phyloP scores from a whole-genome alignment of 2,888 invertebrate genomes.

The Melanchra persicariae region DNA sequence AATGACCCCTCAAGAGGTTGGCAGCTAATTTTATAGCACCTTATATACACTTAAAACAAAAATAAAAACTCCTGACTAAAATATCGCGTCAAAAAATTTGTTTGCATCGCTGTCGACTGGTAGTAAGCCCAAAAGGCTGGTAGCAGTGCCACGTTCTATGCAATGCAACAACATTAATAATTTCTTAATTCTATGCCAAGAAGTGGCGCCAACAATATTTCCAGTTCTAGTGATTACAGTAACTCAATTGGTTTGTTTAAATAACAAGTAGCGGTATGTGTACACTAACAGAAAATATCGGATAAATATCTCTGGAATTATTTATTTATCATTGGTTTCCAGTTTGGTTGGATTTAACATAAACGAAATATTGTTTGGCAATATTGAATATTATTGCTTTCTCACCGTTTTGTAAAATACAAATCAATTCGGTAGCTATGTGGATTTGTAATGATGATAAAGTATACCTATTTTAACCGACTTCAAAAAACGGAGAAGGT shows the following conservation, averaged over 20 bases:
- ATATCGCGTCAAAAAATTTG: no score
- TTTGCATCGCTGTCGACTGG: no score
- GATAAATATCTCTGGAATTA: constrained; percentile 34
- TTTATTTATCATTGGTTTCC: constrained; percentile 28
- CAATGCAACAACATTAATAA: no score
- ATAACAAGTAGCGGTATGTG: constrained; percentile 39
- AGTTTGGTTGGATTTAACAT: constrained; percentile 9
- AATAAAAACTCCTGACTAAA: no score
- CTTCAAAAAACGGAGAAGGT: no score
- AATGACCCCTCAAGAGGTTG: no score
- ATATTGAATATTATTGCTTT: constrained; percentile 12
- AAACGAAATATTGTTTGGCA: constrained; percentile 8
- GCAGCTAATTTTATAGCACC: no score
- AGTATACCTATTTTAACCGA: background rate
- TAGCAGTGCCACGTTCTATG: no score
- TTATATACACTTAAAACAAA: no score
- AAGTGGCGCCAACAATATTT: constrained; percentile 42
- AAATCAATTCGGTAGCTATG: background rate
- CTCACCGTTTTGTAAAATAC: background rate
- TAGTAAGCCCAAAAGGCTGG: no score
- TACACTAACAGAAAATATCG: constrained; percentile 36
- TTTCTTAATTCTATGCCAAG: constrained; percentile 38
- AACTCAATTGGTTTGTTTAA: constrained; percentile 48
- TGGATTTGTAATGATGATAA: background rate
- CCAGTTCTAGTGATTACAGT: constrained; percentile 34